These are phyloP conservation scores for Phoxinus dragarum DNA, from an alignment of 2,797 vertebrate genomes.

Conservation along the genomic window DNA sequence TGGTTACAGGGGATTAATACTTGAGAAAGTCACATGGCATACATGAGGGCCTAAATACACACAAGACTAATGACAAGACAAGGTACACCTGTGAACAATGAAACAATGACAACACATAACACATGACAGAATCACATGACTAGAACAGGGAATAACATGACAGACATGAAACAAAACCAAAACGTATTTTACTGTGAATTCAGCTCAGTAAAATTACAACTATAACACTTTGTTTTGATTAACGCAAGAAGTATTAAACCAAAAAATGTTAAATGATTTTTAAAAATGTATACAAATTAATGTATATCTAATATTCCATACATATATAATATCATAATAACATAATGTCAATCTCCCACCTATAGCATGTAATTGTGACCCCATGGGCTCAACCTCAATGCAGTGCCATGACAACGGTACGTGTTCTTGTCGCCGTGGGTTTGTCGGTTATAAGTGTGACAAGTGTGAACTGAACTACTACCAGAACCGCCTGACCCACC, in stretches of 20 bases:
- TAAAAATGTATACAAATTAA: background rate
- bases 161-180: too few species aligned
- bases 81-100: too few species aligned
- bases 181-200: background rate
- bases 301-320: background rate
- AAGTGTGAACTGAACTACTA: constrained; percentile 89
- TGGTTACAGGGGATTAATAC: too few species aligned
- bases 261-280: background rate
- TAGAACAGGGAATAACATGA: too few species aligned
- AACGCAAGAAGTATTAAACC: background rate
- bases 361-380: constrained; percentile 92
- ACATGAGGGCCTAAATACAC: too few species aligned
- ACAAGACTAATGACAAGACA: too few species aligned
- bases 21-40: too few species aligned
- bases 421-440: constrained; percentile 85
- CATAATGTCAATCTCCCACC: background rate
- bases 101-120: too few species aligned
- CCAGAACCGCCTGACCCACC: constrained; percentile 72
- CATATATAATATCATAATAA: background rate
- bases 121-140: too few species aligned
- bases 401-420: constrained; percentile 89
- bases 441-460: constrained; percentile 89
- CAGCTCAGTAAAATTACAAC: background rate
- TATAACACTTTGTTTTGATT: background rate
- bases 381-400: constrained; percentile 83